Conservation (phyloP, 2,888 invertebrate genomes). For the Sericinus montela region DNA sequence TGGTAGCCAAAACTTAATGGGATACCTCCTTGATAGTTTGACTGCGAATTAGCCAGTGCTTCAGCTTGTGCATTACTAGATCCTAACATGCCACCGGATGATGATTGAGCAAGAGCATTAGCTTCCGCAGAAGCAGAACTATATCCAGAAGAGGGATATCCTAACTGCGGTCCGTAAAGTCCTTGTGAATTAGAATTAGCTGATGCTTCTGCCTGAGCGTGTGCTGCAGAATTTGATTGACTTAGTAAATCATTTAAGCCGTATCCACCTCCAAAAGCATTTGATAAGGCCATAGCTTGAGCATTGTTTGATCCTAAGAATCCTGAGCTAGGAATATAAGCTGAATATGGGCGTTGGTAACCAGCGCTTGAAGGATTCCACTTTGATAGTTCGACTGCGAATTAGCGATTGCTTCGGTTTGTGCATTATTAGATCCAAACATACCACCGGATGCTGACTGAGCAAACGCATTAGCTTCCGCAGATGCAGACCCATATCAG, state of each 20-base stretch:
- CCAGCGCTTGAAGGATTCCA: neutral
- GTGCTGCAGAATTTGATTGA: neutral
- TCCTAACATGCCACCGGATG: no score
- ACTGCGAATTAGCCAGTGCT: no score
- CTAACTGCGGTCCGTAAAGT: no score
- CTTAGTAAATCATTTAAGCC: neutral
- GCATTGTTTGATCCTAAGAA: neutral
- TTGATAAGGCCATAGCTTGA: slow-evolving; percentile 11
- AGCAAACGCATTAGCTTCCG: neutral
- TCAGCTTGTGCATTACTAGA: no score
- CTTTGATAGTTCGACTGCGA: slow-evolving; percentile 8
- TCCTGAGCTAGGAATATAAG: slow-evolving; percentile 1
- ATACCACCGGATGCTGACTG: neutral
- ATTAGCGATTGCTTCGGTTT: neutral
- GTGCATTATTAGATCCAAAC: neutral
- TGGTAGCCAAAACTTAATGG: no score
- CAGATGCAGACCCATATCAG: neutral
- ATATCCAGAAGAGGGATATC: no score
- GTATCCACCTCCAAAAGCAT: neutral
- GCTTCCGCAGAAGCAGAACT: no score
- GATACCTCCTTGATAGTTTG: no score
- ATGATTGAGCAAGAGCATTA: no score
- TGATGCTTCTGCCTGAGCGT: no score
- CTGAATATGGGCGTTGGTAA: neutral
- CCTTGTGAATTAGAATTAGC: no score